These are phyloP conservation scores for Polydrusus cervinus DNA, from an alignment of 2,888 invertebrate genomes.

Conservation along the genomic window DNA sequence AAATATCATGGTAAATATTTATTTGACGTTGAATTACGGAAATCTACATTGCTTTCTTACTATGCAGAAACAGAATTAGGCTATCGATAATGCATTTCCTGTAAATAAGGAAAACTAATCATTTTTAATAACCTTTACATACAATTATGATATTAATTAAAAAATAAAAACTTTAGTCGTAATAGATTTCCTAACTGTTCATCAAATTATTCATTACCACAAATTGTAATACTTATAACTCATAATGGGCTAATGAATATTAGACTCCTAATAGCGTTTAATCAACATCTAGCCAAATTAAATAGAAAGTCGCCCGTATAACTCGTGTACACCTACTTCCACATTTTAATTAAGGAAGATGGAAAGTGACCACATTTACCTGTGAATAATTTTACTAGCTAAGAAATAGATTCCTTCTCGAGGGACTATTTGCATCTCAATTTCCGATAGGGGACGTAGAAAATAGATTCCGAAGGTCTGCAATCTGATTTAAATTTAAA, in stretches of 20 bases:
- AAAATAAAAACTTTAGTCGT: conserved; percentile 7
- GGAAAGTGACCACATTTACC: conserved; percentile 55
- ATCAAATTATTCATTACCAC: conserved; percentile 9
- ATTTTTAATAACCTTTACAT: not conserved
- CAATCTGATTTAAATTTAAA: conserved; percentile 37
- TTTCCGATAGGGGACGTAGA: conserved; percentile 51
- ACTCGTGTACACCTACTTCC: conserved; percentile 54
- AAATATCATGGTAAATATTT: too few species aligned
- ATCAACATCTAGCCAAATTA: conserved; percentile 49
- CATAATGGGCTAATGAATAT: conserved; percentile 33
- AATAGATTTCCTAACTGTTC: not conserved
- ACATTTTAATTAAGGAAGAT: conserved; percentile 55
- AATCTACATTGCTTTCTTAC: too few species aligned
- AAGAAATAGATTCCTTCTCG: conserved; percentile 50
- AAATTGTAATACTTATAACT: conserved; percentile 17
- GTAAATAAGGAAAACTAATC: not conserved
- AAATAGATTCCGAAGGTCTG: conserved; percentile 37
- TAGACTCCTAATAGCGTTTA: conserved; percentile 45
- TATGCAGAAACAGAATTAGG: too few species aligned
- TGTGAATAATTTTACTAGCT: conserved; percentile 53
- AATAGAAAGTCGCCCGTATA: conserved; percentile 52
- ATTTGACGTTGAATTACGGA: too few species aligned
- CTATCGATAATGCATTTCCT: not conserved
- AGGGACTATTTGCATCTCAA: conserved; percentile 51
- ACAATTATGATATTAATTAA: conserved; percentile 6